Conservation (phyloP, 2,888 invertebrate species). For the Orchesella flavescens region DNA sequence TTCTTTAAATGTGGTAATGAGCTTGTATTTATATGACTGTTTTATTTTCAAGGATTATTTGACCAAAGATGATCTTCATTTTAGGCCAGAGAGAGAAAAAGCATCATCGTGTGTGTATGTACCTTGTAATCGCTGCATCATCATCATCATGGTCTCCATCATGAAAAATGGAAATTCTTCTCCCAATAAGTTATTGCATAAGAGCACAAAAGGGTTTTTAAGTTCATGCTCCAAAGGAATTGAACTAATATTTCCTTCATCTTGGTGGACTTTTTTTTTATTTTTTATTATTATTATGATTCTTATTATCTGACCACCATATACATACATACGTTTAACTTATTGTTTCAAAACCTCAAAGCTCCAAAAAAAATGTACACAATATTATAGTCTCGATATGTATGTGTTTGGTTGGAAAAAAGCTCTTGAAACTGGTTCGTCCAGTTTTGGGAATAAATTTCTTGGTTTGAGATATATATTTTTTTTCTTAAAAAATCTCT, state of each 20-base stretch:
- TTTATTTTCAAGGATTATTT: neutral
- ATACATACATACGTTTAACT: constrained; percentile 23
- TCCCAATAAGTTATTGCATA: constrained; percentile 31
- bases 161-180: constrained; percentile 44
- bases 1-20: constrained; percentile 61
- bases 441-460: constrained; percentile 73
- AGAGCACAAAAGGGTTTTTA: neutral
- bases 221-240: constrained; percentile 40
- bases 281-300: constrained; percentile 47
- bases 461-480: constrained; percentile 65
- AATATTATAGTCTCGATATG: no score
- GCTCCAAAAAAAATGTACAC: neutral
- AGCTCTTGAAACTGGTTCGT: constrained; percentile 71
- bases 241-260: constrained; percentile 62
- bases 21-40: neutral
- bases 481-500: constrained; percentile 48
- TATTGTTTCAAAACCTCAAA: constrained; percentile 61
- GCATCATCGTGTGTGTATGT: no score
- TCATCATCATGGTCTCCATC: constrained; percentile 7
- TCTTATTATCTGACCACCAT: constrained; percentile 57
- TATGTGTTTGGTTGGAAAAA: constrained; percentile 52
- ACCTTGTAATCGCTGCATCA: neutral
- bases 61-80: neutral
- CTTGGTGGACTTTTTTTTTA: constrained; percentile 47
- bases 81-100: neutral